Conservation (phyloP, 2,113 vertebrate species). For the Pyrgilauda ruficollis region DNA sequence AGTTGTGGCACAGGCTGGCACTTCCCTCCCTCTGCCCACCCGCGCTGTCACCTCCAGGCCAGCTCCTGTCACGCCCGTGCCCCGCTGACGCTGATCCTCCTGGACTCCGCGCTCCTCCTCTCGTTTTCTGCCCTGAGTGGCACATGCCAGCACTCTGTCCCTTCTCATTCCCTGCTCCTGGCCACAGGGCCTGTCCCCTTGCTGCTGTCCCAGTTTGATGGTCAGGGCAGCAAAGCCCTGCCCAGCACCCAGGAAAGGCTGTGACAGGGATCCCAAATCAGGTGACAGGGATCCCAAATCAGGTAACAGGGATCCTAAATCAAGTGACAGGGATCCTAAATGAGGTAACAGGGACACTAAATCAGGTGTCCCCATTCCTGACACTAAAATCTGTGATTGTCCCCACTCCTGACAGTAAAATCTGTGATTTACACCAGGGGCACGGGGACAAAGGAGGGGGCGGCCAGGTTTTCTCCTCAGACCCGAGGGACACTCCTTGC, state of each 20-base stretch:
- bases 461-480: neutral
- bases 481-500: neutral
- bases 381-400: neutral
- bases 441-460: neutral
- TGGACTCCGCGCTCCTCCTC: neutral
- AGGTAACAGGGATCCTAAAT: no score
- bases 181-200: neutral
- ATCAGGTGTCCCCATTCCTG: neutral
- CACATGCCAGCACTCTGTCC: neutral
- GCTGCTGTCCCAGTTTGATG: neutral
- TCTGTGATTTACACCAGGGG: neutral
- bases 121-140: rapidly evolving
- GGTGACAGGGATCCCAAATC: no score
- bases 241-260: neutral
- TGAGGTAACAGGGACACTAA: no score
- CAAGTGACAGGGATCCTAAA: no score
- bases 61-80: neutral
- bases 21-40: neutral
- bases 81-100: neutral
- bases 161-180: neutral
- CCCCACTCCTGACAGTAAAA: neutral
- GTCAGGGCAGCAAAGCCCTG: neutral
- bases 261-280: neutral
- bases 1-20: neutral
- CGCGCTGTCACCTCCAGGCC: neutral